These are phyloP conservation scores for Mastomys natalensis DNA, from an alignment of 2,113 vertebrate species.

Conservation along the genomic window DNA sequence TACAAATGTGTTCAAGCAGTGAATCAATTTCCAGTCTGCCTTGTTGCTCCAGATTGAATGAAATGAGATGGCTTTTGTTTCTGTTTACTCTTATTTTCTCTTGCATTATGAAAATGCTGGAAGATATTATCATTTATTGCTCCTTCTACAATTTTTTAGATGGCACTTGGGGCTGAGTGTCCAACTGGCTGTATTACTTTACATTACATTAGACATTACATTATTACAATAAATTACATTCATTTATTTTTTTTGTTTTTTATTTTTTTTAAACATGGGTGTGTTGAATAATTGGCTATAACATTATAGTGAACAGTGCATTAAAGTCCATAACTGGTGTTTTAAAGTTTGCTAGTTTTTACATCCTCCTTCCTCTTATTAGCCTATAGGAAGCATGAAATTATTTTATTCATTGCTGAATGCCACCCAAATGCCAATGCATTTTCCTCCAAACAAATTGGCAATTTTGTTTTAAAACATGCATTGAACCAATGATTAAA, in stretches of 20 bases:
- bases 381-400: background rate
- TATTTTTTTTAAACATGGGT: background rate
- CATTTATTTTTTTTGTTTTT: background rate
- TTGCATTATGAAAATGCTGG: background rate
- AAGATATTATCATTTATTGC: background rate
- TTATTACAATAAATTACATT: too few species aligned
- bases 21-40: background rate
- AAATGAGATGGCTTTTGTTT: background rate
- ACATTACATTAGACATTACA: too few species aligned
- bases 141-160: constrained; percentile 10
- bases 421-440: constrained; percentile 20
- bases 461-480: constrained; percentile 11
- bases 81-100: background rate
- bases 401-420: constrained; percentile 13
- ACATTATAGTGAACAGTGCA: background rate
- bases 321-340: background rate
- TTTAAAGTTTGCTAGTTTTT: constrained; percentile 1
- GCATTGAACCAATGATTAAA: background rate
- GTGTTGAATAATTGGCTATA: background rate
- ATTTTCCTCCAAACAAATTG: constrained; percentile 41
- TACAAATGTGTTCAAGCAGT: background rate
- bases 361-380: background rate
- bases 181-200: background rate
- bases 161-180: background rate
- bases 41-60: background rate